These are phyloP conservation scores for Diloba caeruleocephala DNA, from an alignment of 2,888 invertebrate species.

Conservation along the genomic window DNA sequence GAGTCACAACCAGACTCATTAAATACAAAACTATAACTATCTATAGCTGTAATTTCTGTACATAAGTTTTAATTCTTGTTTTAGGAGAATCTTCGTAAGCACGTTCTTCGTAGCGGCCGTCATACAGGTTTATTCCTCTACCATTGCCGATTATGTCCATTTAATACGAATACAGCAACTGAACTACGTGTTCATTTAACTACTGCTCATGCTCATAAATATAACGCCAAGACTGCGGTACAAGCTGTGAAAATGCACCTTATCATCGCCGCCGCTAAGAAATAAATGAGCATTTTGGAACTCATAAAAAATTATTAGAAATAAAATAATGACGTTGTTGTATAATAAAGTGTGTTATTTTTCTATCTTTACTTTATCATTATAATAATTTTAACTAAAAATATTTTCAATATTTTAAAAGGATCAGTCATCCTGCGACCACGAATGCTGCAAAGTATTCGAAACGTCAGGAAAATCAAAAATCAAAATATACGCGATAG, in stretches of 20 bases:
- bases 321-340: too few species aligned
- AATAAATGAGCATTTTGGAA: too few species aligned
- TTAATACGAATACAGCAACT: conserved; percentile 90
- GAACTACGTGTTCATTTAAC: conserved; percentile 91
- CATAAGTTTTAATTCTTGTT: neutral
- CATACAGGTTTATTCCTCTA: conserved; percentile 94
- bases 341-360: too few species aligned
- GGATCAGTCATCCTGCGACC: too few species aligned
- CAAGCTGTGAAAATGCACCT: conserved; percentile 76
- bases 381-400: too few species aligned
- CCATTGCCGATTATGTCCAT: conserved; percentile 91
- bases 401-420: too few species aligned
- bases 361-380: too few species aligned
- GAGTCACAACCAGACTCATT: too few species aligned
- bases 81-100: conserved; percentile 96
- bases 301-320: neutral
- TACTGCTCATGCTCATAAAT: conserved; percentile 87
- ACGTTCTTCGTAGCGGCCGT: conserved; percentile 93
- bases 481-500: too few species aligned
- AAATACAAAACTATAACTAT: too few species aligned
- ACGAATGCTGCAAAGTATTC: too few species aligned
- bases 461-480: too few species aligned
- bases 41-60: neutral
- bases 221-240: conserved; percentile 83
- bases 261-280: conserved; percentile 43